These are phyloP conservation scores for Phyllostomus hastatus DNA, from an alignment of 2,113 vertebrate species.

Conservation along the genomic window DNA sequence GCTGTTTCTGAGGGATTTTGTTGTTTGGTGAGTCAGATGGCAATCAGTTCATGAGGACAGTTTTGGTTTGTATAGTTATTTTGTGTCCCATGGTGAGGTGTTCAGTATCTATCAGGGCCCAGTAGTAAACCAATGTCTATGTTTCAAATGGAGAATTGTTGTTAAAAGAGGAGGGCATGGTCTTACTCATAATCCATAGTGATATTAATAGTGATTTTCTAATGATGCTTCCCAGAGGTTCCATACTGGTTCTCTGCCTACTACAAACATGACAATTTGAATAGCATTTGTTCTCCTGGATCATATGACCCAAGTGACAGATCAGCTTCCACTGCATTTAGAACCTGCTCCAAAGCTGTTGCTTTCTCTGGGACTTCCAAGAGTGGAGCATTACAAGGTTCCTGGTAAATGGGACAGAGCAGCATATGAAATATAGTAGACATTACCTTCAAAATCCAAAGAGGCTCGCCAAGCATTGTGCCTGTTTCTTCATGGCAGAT, in stretches of 20 bases:
- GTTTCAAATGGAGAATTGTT: not conserved
- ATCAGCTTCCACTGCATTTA: not conserved
- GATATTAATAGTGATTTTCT: not conserved
- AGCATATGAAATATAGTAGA: not conserved
- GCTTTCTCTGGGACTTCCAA: not conserved
- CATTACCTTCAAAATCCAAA: not conserved
- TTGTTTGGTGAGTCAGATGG: not conserved
- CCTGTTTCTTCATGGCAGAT: not conserved
- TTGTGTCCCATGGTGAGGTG: not conserved
- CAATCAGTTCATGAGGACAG: not conserved
- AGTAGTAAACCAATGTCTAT: not conserved
- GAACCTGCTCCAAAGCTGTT: not conserved
- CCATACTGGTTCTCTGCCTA: not conserved
- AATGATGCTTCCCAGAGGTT: not conserved
- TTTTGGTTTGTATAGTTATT: not conserved
- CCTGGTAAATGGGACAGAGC: not conserved
- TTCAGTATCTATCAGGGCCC: not conserved
- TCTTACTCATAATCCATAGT: not conserved
- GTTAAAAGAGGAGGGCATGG: not conserved
- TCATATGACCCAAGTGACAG: not conserved
- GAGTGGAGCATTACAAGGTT: not conserved
- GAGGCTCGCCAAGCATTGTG: not conserved
- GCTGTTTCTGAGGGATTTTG: not conserved
- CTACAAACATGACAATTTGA: not conserved
- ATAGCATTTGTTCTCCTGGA: not conserved